Conservation (phyloP, 2,797 vertebrate genomes). For the Arvicola amphibius region DNA sequence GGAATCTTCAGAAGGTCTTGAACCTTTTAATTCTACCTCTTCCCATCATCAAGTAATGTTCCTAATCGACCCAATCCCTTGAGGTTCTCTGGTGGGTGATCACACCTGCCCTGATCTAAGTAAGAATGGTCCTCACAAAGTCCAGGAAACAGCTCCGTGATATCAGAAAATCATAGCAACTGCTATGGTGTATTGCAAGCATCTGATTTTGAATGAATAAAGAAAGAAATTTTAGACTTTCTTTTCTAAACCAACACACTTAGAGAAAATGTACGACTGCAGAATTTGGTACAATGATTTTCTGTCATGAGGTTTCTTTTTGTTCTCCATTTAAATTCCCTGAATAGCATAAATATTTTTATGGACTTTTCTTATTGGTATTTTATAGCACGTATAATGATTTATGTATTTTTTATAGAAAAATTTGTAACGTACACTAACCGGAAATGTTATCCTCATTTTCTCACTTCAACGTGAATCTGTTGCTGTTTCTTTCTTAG, state of each 20-base stretch:
- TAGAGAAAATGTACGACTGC: not conserved
- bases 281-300: not conserved
- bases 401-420: not conserved
- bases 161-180: not conserved
- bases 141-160: not conserved
- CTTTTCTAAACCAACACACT: not conserved
- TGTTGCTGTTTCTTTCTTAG: not conserved
- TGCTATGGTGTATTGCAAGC: not conserved
- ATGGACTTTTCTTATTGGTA: not conserved
- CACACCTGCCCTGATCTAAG: not conserved
- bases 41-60: not conserved
- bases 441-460: not conserved
- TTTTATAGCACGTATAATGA: not conserved
- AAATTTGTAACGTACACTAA: not conserved
- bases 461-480: not conserved
- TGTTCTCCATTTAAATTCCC: not conserved
- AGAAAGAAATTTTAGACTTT: not conserved
- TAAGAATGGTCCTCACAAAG: not conserved
- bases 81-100: not conserved
- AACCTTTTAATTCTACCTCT: not conserved
- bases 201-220: conserved; percentile 1
- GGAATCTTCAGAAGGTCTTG: not conserved
- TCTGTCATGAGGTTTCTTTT: not conserved
- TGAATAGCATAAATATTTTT: not conserved
- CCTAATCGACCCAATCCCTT: not conserved